Base-by-base conservation (phyloP, 2,113 vertebrate genomes). In the Mesocricetus auratus region DNA sequence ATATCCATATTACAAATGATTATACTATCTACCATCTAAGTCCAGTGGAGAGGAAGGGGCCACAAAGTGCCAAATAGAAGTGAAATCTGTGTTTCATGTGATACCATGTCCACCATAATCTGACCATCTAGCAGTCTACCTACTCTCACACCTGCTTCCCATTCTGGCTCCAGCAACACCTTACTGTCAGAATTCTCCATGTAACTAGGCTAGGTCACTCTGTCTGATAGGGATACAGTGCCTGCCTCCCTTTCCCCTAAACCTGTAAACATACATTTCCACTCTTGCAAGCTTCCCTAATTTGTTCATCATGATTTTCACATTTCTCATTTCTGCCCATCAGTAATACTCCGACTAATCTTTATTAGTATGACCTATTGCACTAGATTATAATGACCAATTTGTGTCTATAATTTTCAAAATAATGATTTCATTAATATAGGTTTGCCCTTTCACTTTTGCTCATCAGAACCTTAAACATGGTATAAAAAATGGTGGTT, bases 201-300 rank as follows among this genome's bases (percentile, higher is more conserved):
- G 0, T 29, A 53, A 94, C 39, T 45, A 47, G 22, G 4, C 31
- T 77, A 33, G 17, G 86, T 79, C 13, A 24, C 58, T 10, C 15
- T n/a, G 1, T 66, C 81, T 74, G 9, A 36, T 58, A 56, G 19
- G 39, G 56, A 91, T 17, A 7, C 39, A 81, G 0, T 36, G 7
- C n/a, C 78, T 69, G 5, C 21, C 45, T 83, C 68, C 50, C 82
- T 21, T 96, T 93, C 15, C 16, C 21, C 5, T 60, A 93, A 89
- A 39, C 39, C 3, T 5, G 1, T 29, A 75, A 79, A 36, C 42
- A 79, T 16, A 89, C 29, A 36, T 66, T 62, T 5, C 5, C 66
- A 33, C n/a, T 96, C 79, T 69, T 85, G 33, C 69, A 93, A 39
- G 79, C n/a, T 85, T 93, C 36, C 29, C 17, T 7, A 71, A 64